Evolutionary conservation across 1,140 invertebrate species (phyloP).

Genomic region (Hydropsyche tenuis): DNA sequence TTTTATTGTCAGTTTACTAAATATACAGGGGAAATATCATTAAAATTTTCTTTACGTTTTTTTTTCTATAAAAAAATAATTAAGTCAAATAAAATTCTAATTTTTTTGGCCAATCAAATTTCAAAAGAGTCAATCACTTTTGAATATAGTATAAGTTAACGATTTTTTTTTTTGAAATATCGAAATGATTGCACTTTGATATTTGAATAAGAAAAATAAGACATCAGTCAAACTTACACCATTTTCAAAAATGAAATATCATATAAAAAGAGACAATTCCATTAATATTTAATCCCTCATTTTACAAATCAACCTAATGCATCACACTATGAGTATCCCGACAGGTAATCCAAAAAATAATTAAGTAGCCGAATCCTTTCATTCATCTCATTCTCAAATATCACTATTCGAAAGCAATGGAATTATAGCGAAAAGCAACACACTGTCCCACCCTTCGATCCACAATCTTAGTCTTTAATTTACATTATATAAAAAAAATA

Average conservation of each 20-base stretch:
- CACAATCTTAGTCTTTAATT: not conserved
- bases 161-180: no score
- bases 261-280: no score
- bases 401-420: slow-evolving; percentile 3
- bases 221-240: no score
- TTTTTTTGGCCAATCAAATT: no score
- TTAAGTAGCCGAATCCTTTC: not conserved
- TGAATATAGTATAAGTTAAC: no score
- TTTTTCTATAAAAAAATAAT: no score
- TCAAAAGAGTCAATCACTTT: no score
- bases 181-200: no score
- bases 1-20: slow-evolving; percentile 1
- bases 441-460: not conserved
- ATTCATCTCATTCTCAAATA: not conserved
- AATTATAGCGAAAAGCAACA: slow-evolving; percentile 13
- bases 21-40: not conserved
- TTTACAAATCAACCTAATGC: not conserved
- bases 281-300: not conserved
- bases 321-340: slow-evolving; percentile 1
- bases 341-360: not conserved
- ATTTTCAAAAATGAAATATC: no score
- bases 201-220: no score
- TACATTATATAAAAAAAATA: not conserved
- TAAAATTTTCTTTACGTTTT: no score
- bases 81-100: no score